A percentile compares a stretch with the other conserved stretches of the same genome.
These are phyloP conservation scores for Metaphire vulgaris DNA, from an alignment of 1,140 invertebrate genomes.

Conservation along the genomic window DNA sequence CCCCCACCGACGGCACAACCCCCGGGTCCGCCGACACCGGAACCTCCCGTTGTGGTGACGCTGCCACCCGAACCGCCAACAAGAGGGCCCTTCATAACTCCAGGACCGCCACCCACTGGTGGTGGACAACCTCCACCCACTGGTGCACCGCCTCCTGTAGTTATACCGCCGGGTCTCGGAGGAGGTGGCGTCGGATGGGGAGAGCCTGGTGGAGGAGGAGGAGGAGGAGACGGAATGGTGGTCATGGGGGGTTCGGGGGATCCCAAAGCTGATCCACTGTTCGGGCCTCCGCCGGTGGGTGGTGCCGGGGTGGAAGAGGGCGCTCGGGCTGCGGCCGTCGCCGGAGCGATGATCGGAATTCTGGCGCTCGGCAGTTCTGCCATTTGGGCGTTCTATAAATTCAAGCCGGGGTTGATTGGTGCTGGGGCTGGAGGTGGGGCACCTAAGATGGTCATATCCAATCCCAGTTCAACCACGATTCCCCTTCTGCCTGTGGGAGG, in stretches of 20 bases:
- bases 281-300: not conserved
- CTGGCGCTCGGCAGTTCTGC: constrained; percentile 38
- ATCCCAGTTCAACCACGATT: constrained; percentile 26
- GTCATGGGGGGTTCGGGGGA: not conserved
- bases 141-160: too few relatives aligned
- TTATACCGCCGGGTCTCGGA: too few relatives aligned
- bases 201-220: not conserved
- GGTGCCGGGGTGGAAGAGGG: constrained; percentile 14
- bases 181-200: not conserved
- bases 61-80: too few relatives aligned
- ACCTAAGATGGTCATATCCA: not conserved
- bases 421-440: not conserved
- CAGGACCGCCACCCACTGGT: too few relatives aligned
- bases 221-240: not conserved
- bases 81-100: too few relatives aligned
- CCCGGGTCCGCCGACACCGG: too few relatives aligned
- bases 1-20: too few relatives aligned
- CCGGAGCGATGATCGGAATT: constrained; percentile 42
- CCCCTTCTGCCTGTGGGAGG: constrained; percentile 32
- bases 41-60: too few relatives aligned
- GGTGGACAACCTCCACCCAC: too few relatives aligned
- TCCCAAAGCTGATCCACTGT: constrained; percentile 1
- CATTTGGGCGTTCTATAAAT: constrained; percentile 46
- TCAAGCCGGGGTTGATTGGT: constrained; percentile 30
- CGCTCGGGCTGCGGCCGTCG: constrained; percentile 37